phyloP scores from a whole-genome alignment of 2,888 invertebrate genomes.

The Papilio protenor region DNA sequence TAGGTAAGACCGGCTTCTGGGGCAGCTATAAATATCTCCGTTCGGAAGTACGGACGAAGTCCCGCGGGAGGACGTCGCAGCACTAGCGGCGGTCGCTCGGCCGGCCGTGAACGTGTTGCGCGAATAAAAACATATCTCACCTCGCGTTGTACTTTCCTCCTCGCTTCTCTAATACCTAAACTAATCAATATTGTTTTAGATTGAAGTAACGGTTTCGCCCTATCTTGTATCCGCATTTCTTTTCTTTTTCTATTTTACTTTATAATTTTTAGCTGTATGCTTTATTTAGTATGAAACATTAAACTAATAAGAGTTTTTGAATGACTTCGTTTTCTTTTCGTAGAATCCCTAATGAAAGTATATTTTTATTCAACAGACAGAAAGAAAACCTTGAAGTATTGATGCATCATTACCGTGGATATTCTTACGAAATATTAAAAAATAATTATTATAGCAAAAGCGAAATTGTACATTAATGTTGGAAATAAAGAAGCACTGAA shows the following conservation, averaged over 20 bases:
- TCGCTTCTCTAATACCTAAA: slow-evolving; percentile 57
- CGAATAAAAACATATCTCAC: slow-evolving; percentile 80
- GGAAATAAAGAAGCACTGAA: too few relatives aligned
- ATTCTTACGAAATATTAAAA: too few relatives aligned
- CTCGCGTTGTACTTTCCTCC: slow-evolving; percentile 59
- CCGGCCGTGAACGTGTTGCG: slow-evolving; percentile 78
- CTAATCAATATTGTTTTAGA: slow-evolving; percentile 78
- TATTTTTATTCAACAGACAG: too few relatives aligned
- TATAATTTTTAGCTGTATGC: slow-evolving; percentile 48
- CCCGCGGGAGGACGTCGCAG: slow-evolving; percentile 80
- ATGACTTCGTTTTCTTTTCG: neutral
- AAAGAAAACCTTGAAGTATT: too few relatives aligned
- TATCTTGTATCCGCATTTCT: slow-evolving; percentile 65
- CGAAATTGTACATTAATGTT: too few relatives aligned
- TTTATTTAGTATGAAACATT: neutral
- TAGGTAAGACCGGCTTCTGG: slow-evolving; percentile 83
- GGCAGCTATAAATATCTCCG: slow-evolving; percentile 83
- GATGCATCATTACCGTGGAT: too few relatives aligned
- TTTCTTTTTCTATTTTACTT: slow-evolving; percentile 61
- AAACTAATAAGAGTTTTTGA: too few relatives aligned
- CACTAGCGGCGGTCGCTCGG: slow-evolving; percentile 60
- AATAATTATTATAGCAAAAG: too few relatives aligned
- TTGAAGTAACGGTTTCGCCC: slow-evolving; percentile 68
- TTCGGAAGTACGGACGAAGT: slow-evolving; percentile 82
- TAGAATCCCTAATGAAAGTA: too few relatives aligned